Conservation (phyloP, 2,113 vertebrate genomes). For the Anguilla japonica region DNA sequence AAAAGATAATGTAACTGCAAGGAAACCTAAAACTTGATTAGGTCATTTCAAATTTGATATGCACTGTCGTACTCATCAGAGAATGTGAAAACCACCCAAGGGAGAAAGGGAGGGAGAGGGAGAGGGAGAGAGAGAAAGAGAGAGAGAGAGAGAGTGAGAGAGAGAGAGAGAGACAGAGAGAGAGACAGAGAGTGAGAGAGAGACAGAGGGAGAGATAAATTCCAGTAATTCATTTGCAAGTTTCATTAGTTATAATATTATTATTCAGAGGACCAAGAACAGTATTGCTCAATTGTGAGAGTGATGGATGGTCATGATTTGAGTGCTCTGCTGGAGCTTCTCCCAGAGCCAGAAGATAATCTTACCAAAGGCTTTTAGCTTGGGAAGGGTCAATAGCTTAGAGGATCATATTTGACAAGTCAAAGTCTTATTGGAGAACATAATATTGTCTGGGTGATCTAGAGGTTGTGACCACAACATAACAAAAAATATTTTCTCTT, state of each 20-base stretch:
- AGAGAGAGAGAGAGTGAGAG: conserved; percentile 22
- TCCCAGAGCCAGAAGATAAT: conserved; percentile 56
- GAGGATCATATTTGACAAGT: conserved; percentile 48
- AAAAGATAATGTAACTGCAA: background rate
- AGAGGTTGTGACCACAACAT: background rate
- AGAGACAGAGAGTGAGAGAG: background rate
- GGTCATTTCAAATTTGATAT: conserved; percentile 36
- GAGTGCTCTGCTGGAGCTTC: conserved; percentile 52
- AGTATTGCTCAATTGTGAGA: conserved; percentile 29
- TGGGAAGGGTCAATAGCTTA: background rate
- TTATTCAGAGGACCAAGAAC: conserved; percentile 34
- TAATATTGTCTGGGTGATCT: conserved; percentile 1
- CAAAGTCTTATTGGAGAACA: conserved; percentile 15
- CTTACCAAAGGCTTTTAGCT: conserved; percentile 58
- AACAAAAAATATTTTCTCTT: conserved; percentile 14
- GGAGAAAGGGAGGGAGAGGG: conserved; percentile 25
- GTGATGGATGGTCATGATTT: conserved; percentile 22
- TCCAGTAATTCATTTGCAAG: conserved; percentile 48
- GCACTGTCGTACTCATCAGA: conserved; percentile 32
- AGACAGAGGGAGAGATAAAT: conserved; percentile 4
- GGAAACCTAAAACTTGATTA: conserved; percentile 40
- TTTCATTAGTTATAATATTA: conserved; percentile 32
- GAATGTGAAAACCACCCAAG: conserved; percentile 36
- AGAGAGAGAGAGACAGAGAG: conserved; percentile 20
- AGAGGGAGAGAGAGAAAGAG: background rate